Percentiles rank a stretch among this genome's conserved stretches.
These are phyloP conservation scores for Cheilosia scutellata DNA, from an alignment of 2,888 invertebrate species.

Conservation along the genomic window DNA sequence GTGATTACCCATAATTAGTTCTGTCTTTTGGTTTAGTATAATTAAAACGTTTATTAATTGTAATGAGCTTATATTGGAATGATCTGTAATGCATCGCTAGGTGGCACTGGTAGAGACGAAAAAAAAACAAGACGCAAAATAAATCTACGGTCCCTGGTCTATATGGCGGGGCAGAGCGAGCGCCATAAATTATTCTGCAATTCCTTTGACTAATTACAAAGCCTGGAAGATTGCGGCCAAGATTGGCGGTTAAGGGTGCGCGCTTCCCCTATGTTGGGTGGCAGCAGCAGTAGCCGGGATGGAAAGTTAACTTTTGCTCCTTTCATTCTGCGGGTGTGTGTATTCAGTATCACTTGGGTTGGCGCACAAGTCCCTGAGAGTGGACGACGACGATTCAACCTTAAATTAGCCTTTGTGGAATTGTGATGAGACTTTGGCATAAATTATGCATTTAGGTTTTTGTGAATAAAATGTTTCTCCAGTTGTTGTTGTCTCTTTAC, in stretches of 20 bases:
- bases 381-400: slow-evolving; percentile 59
- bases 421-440: slow-evolving; percentile 65
- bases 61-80: slow-evolving; percentile 48
- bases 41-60: slow-evolving; percentile 65
- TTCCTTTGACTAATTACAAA: slow-evolving; percentile 63
- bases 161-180: not conserved
- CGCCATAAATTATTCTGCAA: slow-evolving; percentile 54
- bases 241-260: slow-evolving; percentile 17
- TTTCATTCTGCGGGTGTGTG: slow-evolving; percentile 20
- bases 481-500: slow-evolving; percentile 43
- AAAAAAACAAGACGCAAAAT: not conserved
- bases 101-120: not conserved
- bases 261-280: not conserved
- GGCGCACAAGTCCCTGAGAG: slow-evolving; percentile 40
- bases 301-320: slow-evolving; percentile 20
- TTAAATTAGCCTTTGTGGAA: slow-evolving; percentile 66
- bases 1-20: slow-evolving; percentile 56
- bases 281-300: slow-evolving; percentile 11
- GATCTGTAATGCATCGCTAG: slow-evolving; percentile 24
- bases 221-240: slow-evolving; percentile 40
- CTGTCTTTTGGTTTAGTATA: slow-evolving; percentile 44
- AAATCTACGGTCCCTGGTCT: not conserved
- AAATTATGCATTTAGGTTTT: slow-evolving; percentile 63
- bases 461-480: slow-evolving; percentile 37
- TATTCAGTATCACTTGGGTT: slow-evolving; percentile 11